These are phyloP conservation scores for Meriones unguiculatus DNA, from an alignment of 2,113 vertebrate genomes.

Conservation along the genomic window DNA sequence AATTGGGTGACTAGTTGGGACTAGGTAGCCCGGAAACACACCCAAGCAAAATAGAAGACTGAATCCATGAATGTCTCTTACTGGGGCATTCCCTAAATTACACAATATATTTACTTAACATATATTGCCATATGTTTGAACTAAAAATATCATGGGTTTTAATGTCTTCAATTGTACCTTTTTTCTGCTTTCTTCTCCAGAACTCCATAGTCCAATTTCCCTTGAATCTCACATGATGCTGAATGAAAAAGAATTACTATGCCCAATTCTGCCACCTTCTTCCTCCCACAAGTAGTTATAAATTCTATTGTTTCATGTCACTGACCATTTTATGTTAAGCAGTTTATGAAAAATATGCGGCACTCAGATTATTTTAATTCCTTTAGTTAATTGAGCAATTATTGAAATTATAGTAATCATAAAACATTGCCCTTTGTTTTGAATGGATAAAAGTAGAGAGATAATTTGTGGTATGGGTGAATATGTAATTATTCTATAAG, in stretches of 20 bases:
- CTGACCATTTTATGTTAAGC: background rate
- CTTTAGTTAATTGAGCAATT: background rate
- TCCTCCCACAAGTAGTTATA: background rate
- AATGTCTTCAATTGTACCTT: background rate
- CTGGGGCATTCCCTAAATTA: background rate
- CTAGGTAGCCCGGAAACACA: background rate
- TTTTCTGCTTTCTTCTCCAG: background rate
- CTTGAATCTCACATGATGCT: background rate
- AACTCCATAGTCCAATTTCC: background rate
- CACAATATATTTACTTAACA: background rate
- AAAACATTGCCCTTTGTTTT: constrained; percentile 17
- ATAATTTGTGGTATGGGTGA: background rate
- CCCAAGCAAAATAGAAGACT: background rate
- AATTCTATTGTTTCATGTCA: background rate
- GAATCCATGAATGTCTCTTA: background rate
- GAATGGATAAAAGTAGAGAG: constrained; percentile 3
- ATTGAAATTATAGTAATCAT: background rate
- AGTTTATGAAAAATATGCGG: background rate
- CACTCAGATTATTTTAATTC: background rate
- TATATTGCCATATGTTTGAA: background rate
- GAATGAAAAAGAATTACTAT: background rate
- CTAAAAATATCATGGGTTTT: background rate
- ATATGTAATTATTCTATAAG: background rate
- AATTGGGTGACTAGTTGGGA: background rate
- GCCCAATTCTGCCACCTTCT: background rate